Evolutionary conservation across 2,888 invertebrate species (phyloP), one percentile per base, ranked within the genome.

Genomic region (Arrhopalites spinosus): DNA sequence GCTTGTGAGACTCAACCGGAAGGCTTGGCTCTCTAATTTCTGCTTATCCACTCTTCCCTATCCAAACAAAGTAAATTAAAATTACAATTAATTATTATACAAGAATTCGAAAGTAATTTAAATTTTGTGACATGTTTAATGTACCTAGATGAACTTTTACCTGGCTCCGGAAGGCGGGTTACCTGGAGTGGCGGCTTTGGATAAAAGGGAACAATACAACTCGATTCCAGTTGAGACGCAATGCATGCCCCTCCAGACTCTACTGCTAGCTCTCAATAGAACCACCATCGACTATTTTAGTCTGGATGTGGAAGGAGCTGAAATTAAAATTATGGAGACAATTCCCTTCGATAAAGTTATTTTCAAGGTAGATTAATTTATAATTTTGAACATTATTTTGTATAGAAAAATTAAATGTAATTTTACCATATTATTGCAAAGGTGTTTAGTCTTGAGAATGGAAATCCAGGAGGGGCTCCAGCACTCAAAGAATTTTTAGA

Each of bases 301-400:
- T 59, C 15, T 59, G 59, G 59, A 59, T 15, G 59, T 59, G 13
- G 59, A 59, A 25, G 59, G 59, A 8, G 1, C 2, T 25, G 59
- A 59, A 59, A 1, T 27, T 13, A 25, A 59, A 5, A 59, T 59
- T 59, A 25, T 59, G 15, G 1, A 7, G 11, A 25, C 59, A 11
- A 59, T 59, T 11, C 59, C 59, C 1, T 59, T 59, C 59, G 59
- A 59, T 27, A 59, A 59, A 59, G 15, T 59, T 27, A 59, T 25
- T 3, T 59, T 59, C 25, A 59, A 59, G 27, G 59, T 59, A 11
- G 11, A 36, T 36, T 36, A 36, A 36, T 36, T 36, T 36, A 3
- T 3, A 36, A 36, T 36, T 36, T 36, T 3, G 36, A 36, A 36
- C 5, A 36, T 36, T 36, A 36, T 36, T 36, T 36, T 36, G 11